Percentiles rank a stretch among this genome's conserved stretches.
phyloP scores from a whole-genome alignment of 1,140 invertebrate species.

The Neotoxoptera formosana region DNA sequence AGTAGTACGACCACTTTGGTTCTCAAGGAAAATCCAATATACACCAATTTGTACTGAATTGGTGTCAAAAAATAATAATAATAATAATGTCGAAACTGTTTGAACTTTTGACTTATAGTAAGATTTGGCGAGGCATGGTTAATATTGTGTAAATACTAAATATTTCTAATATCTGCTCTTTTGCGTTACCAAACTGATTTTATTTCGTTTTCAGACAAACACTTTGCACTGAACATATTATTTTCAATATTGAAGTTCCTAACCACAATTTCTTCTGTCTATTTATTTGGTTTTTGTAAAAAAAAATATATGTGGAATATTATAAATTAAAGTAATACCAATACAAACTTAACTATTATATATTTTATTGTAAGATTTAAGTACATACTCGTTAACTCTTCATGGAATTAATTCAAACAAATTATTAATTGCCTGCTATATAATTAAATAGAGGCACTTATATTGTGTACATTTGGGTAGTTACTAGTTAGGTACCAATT shows the following conservation, averaged over 20 bases:
- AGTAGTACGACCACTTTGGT: conserved; percentile 30
- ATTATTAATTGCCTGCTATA: not conserved
- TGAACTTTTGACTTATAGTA: not conserved
- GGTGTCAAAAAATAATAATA: not conserved
- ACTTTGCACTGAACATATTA: not conserved
- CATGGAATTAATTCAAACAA: not conserved
- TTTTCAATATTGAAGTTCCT: not conserved
- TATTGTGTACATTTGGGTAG: not conserved
- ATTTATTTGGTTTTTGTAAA: not conserved
- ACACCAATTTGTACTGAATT: not conserved
- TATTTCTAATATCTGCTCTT: not conserved
- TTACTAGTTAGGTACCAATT: not conserved
- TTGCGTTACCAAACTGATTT: not conserved
- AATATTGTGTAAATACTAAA: conserved; percentile 31
- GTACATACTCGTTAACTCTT: not conserved
- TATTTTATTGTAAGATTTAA: not conserved
- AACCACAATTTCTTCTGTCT: not conserved
- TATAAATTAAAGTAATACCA: not conserved
- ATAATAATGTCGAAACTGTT: not conserved
- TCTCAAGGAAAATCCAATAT: not conserved
- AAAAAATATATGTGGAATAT: not conserved
- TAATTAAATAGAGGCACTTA: not conserved
- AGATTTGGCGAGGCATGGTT: not conserved
- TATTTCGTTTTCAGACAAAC: not conserved
- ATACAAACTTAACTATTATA: not conserved